These are phyloP conservation scores for Elanoides forficatus DNA, from an alignment of 2,113 vertebrate species.

Conservation along the genomic window DNA sequence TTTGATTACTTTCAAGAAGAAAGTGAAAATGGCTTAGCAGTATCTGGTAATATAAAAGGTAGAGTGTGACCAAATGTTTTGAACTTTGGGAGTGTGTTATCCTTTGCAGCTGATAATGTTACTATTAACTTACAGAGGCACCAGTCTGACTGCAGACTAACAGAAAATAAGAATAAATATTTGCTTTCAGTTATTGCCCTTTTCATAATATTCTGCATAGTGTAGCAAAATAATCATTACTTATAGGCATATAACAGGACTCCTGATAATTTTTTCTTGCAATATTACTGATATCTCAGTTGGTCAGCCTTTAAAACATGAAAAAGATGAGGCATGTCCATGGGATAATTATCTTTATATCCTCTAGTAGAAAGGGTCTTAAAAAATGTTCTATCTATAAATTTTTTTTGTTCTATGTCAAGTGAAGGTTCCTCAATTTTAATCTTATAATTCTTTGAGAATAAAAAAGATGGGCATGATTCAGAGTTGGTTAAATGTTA, in stretches of 20 bases:
- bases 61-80: neutral
- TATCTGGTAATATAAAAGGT: neutral
- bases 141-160: neutral
- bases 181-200: neutral
- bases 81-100: neutral
- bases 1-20: neutral
- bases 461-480: neutral
- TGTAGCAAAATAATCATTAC: neutral
- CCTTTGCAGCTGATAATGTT: neutral
- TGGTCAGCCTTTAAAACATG: neutral
- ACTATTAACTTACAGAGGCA: neutral
- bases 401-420: neutral
- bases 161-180: neutral
- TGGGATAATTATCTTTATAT: neutral
- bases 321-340: neutral
- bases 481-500: neutral
- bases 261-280: neutral
- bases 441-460: neutral
- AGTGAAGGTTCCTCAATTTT: neutral
- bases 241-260: neutral
- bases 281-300: neutral
- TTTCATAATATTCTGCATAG: neutral
- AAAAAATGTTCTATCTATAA: neutral
- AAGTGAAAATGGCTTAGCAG: neutral
- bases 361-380: neutral